Conservation (phyloP, 1,140 invertebrate species). For the Pachyrhynchus sulphureomaculatus region DNA sequence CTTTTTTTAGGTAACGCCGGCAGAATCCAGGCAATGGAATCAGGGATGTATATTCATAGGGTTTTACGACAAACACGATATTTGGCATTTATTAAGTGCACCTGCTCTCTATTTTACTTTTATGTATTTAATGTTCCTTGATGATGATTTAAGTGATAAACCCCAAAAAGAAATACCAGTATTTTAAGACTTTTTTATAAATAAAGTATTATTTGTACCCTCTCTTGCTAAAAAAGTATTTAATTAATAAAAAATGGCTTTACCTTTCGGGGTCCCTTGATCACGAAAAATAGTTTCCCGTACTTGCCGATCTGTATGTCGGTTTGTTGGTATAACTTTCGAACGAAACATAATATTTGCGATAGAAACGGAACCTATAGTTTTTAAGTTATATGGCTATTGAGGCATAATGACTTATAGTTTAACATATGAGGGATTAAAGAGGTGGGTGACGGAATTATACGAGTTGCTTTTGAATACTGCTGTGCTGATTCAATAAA, state of each 20-base stretch:
- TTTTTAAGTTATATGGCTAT: too few species aligned
- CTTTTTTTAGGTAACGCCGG: constrained; percentile 59
- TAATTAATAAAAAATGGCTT: neutral
- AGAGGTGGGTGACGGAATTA: too few species aligned
- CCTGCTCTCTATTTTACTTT: constrained; percentile 70
- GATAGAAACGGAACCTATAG: too few species aligned
- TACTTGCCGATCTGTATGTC: neutral
- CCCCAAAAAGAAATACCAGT: constrained; percentile 36
- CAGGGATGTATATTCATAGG: constrained; percentile 62
- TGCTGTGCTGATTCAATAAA: too few species aligned
- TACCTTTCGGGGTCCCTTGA: too few species aligned
- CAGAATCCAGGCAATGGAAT: constrained; percentile 65
- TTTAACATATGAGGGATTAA: too few species aligned
- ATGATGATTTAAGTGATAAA: constrained; percentile 45
- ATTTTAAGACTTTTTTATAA: constrained; percentile 26
- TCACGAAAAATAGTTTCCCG: too few species aligned
- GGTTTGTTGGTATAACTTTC: too few species aligned
- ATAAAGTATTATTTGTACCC: neutral
- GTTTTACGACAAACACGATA: constrained; percentile 72
- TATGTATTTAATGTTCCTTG: constrained; percentile 54
- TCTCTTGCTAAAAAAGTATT: neutral
- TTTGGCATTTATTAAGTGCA: constrained; percentile 74
- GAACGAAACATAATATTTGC: too few species aligned
- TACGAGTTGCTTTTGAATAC: too few species aligned
- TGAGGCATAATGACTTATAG: too few species aligned